A percentile compares a stretch with the other conserved stretches of the same genome.
These are phyloP conservation scores for Sapayoa aenigma DNA, from an alignment of 2,113 vertebrate genomes.

Conservation along the genomic window DNA sequence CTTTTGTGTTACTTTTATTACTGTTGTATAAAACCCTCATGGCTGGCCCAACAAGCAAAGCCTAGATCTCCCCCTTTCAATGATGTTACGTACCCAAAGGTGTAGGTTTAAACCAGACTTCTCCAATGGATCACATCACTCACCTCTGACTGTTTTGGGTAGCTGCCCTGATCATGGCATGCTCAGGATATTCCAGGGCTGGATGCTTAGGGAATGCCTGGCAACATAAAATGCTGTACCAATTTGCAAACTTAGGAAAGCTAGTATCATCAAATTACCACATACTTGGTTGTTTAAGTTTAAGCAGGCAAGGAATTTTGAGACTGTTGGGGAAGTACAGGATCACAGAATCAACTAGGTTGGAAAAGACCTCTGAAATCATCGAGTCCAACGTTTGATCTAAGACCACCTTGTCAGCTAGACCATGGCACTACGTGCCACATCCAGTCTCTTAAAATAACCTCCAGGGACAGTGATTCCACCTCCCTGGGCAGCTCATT, in stretches of 20 bases:
- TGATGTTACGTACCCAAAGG: accelerated
- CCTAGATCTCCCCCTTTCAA: not conserved
- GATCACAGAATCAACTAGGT: no score
- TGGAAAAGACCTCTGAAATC: no score
- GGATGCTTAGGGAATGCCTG: not conserved
- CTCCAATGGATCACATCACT: not conserved
- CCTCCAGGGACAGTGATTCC: no score
- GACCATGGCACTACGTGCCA: no score
- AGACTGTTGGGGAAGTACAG: not conserved
- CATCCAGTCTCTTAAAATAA: no score
- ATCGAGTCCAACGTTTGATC: no score
- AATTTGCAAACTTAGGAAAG: not conserved
- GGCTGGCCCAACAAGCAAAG: not conserved
- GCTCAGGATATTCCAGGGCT: not conserved
- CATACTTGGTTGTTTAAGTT: not conserved
- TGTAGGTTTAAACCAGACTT: not conserved
- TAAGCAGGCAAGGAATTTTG: not conserved
- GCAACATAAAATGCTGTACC: not conserved
- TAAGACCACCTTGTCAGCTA: no score
- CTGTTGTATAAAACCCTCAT: not conserved
- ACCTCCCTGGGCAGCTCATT: no score
- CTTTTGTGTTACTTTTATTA: not conserved
- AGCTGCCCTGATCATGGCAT: not conserved
- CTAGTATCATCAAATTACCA: not conserved
- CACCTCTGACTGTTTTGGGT: not conserved